These are phyloP conservation scores for Xiphorhynchus erythropygius DNA, from an alignment of 2,797 vertebrate genomes.

Conservation along the genomic window DNA sequence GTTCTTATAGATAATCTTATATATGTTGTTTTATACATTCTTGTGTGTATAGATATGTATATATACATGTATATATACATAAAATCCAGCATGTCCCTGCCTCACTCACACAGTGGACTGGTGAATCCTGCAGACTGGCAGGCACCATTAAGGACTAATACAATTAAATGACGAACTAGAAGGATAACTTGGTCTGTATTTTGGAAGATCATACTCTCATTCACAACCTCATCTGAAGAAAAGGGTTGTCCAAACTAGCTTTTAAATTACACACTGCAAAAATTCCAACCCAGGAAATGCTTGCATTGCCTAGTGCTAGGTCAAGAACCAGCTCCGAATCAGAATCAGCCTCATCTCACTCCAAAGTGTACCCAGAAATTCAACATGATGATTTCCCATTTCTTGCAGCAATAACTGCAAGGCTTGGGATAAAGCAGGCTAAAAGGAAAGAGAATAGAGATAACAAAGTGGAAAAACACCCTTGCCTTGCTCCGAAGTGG, in stretches of 20 bases:
- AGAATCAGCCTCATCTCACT: background rate
- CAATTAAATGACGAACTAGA: background rate
- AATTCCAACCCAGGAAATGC: background rate
- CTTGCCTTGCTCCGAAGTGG: background rate
- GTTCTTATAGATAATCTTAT: background rate
- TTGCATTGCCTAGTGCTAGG: background rate
- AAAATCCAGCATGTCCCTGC: background rate
- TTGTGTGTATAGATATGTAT: background rate
- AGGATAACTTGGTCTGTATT: background rate
- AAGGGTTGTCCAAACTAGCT: background rate
- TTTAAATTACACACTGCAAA: background rate
- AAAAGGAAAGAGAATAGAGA: background rate
- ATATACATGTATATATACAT: background rate
- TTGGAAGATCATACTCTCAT: background rate
- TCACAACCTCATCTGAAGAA: background rate
- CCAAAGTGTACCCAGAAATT: background rate
- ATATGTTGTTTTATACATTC: background rate
- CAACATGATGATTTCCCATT: background rate
- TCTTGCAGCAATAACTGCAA: fast-evolving
- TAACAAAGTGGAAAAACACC: background rate
- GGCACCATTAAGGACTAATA: background rate
- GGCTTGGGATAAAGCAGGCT: background rate
- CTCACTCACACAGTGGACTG: background rate
- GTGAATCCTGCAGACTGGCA: background rate
- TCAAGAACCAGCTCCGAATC: fast-evolving